phyloP scores from a whole-genome alignment of 2,113 vertebrate genomes.

The Sterna hirundo region DNA sequence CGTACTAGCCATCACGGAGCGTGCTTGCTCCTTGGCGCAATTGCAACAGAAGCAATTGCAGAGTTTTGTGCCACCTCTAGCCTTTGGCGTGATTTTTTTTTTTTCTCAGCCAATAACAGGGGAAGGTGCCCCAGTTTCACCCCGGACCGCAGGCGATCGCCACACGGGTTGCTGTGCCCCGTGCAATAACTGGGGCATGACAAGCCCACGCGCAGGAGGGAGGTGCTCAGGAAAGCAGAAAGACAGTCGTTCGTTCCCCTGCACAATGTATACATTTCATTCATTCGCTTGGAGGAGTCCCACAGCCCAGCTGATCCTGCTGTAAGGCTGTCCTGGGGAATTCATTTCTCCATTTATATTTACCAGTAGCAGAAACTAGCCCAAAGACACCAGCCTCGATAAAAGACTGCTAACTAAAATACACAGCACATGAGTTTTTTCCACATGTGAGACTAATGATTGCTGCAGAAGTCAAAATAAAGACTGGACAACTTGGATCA shows the following conservation, averaged over 20 bases:
- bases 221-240: background rate
- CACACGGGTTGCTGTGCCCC: background rate
- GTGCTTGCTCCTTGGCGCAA: background rate
- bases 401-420: background rate
- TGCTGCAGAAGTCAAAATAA: background rate
- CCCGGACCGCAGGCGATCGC: accelerated
- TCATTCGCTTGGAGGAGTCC: background rate
- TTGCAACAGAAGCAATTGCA: background rate
- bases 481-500: background rate
- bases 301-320: background rate
- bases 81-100: background rate
- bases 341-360: background rate
- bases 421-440: background rate
- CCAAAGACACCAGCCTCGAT: background rate
- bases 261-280: background rate
- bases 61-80: background rate
- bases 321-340: background rate
- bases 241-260: background rate
- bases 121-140: background rate
- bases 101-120: background rate
- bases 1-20: accelerated
- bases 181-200: background rate
- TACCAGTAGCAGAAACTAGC: background rate
- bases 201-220: accelerated
- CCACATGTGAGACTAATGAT: background rate